Conservation (phyloP, 2,888 invertebrate genomes). For the Apamea crenata region DNA sequence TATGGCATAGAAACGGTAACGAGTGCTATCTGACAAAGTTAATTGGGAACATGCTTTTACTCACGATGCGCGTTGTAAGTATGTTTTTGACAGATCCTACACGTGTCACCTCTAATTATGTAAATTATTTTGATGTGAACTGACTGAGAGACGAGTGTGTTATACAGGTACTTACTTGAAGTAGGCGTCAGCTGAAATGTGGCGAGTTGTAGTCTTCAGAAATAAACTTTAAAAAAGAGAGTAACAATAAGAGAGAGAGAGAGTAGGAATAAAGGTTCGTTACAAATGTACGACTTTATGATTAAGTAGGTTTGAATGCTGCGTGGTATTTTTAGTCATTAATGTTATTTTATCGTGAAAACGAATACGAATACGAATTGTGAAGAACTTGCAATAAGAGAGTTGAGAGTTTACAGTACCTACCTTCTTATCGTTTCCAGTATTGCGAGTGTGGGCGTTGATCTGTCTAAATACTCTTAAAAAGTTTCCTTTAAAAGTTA, state of each 20-base stretch:
- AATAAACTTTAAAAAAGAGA: not conserved
- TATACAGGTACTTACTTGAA: not conserved
- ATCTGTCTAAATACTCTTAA: not conserved
- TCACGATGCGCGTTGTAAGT: not conserved
- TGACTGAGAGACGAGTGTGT: slow-evolving; percentile 12
- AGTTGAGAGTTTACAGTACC: not conserved
- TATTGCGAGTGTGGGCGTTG: not conserved
- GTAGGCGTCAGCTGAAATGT: not conserved
- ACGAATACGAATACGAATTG: not conserved
- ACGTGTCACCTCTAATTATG: slow-evolving; percentile 25
- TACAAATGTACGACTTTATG: not conserved
- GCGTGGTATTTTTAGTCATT: not conserved
- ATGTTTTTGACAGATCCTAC: slow-evolving; percentile 17
- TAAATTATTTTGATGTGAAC: slow-evolving; percentile 34
- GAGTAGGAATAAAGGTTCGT: too few relatives aligned
- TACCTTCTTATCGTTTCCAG: not conserved
- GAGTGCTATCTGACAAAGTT: slow-evolving; percentile 43
- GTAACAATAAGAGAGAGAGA: too few relatives aligned
- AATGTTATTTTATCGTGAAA: too few relatives aligned
- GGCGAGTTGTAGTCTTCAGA: not conserved
- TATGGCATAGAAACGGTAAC: slow-evolving; percentile 33
- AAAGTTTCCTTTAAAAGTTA: not conserved
- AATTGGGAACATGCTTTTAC: slow-evolving; percentile 38
- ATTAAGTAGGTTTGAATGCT: not conserved
- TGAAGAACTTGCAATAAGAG: not conserved